Conservation (phyloP, 2,797 vertebrate genomes). For the Podarcis lilfordi region DNA sequence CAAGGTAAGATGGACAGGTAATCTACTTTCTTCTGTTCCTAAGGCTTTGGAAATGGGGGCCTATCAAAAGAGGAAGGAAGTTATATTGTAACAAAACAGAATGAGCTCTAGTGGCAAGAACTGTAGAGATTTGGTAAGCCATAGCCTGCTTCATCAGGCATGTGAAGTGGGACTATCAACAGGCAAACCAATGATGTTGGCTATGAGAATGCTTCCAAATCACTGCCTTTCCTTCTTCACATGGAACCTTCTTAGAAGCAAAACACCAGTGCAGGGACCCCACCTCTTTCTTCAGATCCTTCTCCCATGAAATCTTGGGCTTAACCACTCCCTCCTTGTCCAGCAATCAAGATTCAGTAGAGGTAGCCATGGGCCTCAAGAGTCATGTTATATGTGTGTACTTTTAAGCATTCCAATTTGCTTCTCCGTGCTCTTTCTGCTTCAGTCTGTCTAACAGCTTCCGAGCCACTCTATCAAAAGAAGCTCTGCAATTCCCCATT, state of each 20-base stretch:
- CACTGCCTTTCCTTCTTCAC: not conserved
- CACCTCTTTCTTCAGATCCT: not conserved
- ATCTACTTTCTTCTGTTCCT: not conserved
- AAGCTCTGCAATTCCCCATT: no score
- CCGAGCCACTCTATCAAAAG: no score
- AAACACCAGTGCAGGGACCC: not conserved
- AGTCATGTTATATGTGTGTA: no score
- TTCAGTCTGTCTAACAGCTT: no score
- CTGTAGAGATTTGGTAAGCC: not conserved
- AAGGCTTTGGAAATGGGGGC: not conserved
- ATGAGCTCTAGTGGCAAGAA: not conserved
- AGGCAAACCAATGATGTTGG: not conserved
- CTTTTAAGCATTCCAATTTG: no score
- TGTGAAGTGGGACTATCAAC: not conserved
- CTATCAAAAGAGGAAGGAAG: not conserved
- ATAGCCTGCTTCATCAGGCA: not conserved
- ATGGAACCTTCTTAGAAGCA: not conserved
- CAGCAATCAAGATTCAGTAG: not conserved
- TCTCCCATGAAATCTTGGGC: not conserved
- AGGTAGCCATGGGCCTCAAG: not conserved
- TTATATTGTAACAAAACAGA: not conserved
- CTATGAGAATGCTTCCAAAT: not conserved
- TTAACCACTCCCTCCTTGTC: no score
- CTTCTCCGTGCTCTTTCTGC: no score
- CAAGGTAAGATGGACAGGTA: conserved; percentile 16